A percentile compares a stretch with the other conserved stretches of the same genome.
Conservation (phyloP, 2,113 vertebrate species). For the Delphinus delphis region DNA sequence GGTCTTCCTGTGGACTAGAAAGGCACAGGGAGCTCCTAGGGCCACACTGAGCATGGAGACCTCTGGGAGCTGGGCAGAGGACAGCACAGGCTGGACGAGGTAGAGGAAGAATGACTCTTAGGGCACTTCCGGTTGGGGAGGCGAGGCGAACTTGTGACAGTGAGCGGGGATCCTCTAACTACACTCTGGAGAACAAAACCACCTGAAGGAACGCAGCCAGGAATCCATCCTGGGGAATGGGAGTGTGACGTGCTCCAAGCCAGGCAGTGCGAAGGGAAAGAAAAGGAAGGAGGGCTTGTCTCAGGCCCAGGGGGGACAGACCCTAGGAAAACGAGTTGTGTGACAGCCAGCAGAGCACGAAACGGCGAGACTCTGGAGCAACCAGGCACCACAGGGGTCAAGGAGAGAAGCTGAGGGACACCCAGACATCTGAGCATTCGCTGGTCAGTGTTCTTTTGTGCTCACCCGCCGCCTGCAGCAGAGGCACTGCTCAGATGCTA, state of each 20-base stretch:
- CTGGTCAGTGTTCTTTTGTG: background rate
- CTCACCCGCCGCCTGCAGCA: background rate
- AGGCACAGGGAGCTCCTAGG: background rate
- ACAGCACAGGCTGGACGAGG: background rate
- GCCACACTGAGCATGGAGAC: background rate
- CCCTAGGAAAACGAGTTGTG: background rate
- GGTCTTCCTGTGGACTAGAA: background rate
- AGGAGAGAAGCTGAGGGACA: background rate
- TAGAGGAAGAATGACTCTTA: background rate
- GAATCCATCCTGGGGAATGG: background rate
- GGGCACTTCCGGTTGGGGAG: background rate
- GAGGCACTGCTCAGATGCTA: background rate
- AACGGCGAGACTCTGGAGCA: background rate
- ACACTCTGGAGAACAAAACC: background rate
- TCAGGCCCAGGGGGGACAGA: background rate
- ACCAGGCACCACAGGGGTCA: background rate
- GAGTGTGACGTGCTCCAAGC: background rate
- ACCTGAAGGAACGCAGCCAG: rapidly evolving
- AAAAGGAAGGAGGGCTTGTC: background rate
- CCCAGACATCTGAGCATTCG: background rate
- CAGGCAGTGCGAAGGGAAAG: background rate
- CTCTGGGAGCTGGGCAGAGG: background rate
- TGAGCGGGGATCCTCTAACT: background rate
- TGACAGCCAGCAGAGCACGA: background rate
- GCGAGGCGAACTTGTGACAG: background rate